phyloP scores from a whole-genome alignment of 2,888 invertebrate species.

The Endotricha flammealis region DNA sequence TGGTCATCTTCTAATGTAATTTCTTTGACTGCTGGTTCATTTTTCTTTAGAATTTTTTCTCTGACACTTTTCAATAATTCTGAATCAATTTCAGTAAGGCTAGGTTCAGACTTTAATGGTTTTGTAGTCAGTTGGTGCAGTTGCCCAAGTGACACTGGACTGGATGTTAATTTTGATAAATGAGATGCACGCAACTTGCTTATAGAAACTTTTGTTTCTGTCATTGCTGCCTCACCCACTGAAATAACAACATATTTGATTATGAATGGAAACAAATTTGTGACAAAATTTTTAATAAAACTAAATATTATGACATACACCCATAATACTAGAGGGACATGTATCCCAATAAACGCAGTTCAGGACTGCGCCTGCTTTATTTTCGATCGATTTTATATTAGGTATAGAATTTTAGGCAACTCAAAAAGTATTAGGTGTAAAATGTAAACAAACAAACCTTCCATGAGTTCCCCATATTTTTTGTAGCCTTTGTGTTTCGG shows the following conservation, averaged over 20 bases:
- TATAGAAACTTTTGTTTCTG: conserved; percentile 82
- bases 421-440: conserved; percentile 2
- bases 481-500: conserved; percentile 64
- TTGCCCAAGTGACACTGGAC: conserved; percentile 77
- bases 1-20: conserved; percentile 58
- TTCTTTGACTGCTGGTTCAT: conserved; percentile 27
- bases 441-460: conserved; percentile 71
- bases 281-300: no score
- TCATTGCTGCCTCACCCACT: conserved; percentile 82
- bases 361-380: no score
- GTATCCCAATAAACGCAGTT: no score
- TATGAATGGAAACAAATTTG: no score
- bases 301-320: no score
- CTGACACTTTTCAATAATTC: conserved; percentile 62
- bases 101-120: conserved; percentile 29
- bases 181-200: conserved; percentile 82
- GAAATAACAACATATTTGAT: no score
- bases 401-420: conserved; percentile 22
- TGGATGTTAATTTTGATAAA: conserved; percentile 80
- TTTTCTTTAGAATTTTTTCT: conserved; percentile 58
- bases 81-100: conserved; percentile 53
- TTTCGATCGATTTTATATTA: no score
- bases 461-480: conserved; percentile 82
- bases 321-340: no score
- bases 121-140: conserved; percentile 75